phyloP scores from a whole-genome alignment of 2,888 invertebrate genomes.

The Meteorus colon region DNA sequence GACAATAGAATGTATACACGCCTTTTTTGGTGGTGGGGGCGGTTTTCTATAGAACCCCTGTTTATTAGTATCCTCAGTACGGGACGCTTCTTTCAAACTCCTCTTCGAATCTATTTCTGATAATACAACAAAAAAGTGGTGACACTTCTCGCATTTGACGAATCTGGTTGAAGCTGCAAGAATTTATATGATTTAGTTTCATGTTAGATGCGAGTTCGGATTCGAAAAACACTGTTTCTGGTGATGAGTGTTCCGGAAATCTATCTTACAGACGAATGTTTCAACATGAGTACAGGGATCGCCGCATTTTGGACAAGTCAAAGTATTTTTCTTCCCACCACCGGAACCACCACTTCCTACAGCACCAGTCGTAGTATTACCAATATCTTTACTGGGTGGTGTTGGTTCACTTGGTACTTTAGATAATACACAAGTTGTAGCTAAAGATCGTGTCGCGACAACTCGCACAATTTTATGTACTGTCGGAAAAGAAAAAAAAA shows the following conservation, averaged over 20 bases:
- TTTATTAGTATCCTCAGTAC: conserved; percentile 79
- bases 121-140: conserved; percentile 97
- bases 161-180: conserved; percentile 87
- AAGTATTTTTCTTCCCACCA: conserved; percentile 83
- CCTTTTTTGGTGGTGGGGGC: conserved; percentile 95
- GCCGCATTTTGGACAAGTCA: conserved; percentile 97
- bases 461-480: conserved; percentile 69
- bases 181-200: conserved; percentile 2
- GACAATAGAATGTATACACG: conserved; percentile 55
- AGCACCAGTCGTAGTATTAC: conserved; percentile 49
- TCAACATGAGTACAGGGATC: conserved; percentile 98
- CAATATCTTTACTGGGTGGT: conserved; percentile 64
- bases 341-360: conserved; percentile 68
- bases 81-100: conserved; percentile 83
- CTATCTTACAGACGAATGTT: conserved; percentile 89
- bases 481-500: conserved; percentile 47
- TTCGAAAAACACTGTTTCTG: neutral
- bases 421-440: conserved; percentile 60
- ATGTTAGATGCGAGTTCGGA: conserved; percentile 3
- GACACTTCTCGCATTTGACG: conserved; percentile 98
- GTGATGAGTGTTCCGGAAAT: neutral
- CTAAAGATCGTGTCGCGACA: conserved; percentile 63
- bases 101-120: conserved; percentile 95
- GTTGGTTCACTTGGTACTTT: conserved; percentile 68
- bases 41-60: conserved; percentile 86